Evolutionary conservation across 1,140 invertebrate species (phyloP).

Genomic region (Protaetia brevitarsis): DNA sequence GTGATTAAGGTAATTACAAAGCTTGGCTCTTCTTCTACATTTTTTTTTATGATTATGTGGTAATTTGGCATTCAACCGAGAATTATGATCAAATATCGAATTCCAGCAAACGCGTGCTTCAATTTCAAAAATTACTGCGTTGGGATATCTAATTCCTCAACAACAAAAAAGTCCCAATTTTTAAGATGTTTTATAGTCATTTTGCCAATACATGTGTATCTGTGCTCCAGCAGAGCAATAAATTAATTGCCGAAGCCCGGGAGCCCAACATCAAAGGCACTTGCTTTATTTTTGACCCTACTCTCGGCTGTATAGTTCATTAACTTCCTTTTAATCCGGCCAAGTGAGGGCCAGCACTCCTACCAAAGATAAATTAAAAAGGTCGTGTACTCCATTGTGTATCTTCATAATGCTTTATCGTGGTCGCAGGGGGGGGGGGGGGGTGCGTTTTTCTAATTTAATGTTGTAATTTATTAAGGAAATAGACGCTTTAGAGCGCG

Average conservation of each 20-base stretch:
- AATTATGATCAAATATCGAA: too few relatives aligned
- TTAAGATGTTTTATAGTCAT: too few relatives aligned
- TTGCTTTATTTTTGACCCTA: conserved; percentile 9
- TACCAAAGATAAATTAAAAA: conserved; percentile 14
- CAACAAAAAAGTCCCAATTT: too few relatives aligned
- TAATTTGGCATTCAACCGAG: too few relatives aligned
- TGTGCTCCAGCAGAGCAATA: neutral
- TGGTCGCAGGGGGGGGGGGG: neutral
- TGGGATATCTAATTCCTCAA: too few relatives aligned
- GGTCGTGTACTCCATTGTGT: neutral
- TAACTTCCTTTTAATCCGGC: conserved; percentile 11
- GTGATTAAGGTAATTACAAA: too few relatives aligned
- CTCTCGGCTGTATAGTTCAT: neutral
- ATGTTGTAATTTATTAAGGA: conserved; percentile 6
- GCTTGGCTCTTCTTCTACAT: too few relatives aligned
- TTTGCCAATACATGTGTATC: too few relatives aligned
- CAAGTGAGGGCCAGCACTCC: neutral
- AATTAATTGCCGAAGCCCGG: neutral
- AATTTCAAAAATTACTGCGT: too few relatives aligned
- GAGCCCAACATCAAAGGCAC: neutral
- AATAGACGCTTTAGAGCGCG: too few relatives aligned
- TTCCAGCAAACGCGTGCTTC: too few relatives aligned
- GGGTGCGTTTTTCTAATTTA: conserved; percentile 8
- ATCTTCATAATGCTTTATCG: neutral
- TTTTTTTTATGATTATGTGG: too few relatives aligned